Evolutionary conservation across 92 coral and sea anemone species (phyloP).

Genomic region (Nematostella vectensis): DNA sequence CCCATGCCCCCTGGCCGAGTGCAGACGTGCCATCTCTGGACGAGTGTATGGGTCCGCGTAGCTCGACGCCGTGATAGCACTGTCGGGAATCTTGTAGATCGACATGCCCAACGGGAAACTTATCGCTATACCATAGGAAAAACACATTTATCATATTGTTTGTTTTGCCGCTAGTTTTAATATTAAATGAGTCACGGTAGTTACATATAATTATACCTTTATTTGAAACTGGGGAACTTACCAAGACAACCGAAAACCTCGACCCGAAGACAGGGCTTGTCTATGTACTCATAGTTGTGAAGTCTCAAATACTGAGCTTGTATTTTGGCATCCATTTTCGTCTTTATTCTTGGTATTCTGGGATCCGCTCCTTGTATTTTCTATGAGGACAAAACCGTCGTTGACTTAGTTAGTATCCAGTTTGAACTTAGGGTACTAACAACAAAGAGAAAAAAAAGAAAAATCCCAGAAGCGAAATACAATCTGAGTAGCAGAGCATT

Average conservation of each 20-base stretch:
- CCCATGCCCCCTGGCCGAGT: constrained; percentile 23
- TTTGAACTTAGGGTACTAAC: no score
- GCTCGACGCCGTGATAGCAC: constrained; percentile 22
- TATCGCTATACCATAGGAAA: no score
- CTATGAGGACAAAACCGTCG: neutral
- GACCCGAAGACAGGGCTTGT: constrained; percentile 31
- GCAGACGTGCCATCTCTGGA: constrained; percentile 34
- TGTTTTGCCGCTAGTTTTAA: no score
- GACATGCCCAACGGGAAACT: constrained; percentile 38
- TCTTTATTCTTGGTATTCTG: constrained; percentile 4
- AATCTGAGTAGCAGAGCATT: no score
- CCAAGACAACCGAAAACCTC: constrained; percentile 34
- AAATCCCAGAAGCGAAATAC: no score
- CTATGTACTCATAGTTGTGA: constrained; percentile 9
- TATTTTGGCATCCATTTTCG: constrained; percentile 12
- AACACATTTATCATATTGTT: no score
- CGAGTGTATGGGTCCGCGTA: neutral
- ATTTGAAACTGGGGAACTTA: no score
- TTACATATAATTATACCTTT: no score
- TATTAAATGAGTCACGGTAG: no score
- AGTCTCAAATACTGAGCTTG: constrained; percentile 29
- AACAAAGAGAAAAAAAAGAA: no score
- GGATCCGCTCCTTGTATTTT: constrained; percentile 4
- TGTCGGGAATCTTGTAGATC: constrained; percentile 13
- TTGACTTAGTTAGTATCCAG: no score